Base-by-base conservation (phyloP, 2,113 vertebrate species). In the Crypturellus undulatus region DNA sequence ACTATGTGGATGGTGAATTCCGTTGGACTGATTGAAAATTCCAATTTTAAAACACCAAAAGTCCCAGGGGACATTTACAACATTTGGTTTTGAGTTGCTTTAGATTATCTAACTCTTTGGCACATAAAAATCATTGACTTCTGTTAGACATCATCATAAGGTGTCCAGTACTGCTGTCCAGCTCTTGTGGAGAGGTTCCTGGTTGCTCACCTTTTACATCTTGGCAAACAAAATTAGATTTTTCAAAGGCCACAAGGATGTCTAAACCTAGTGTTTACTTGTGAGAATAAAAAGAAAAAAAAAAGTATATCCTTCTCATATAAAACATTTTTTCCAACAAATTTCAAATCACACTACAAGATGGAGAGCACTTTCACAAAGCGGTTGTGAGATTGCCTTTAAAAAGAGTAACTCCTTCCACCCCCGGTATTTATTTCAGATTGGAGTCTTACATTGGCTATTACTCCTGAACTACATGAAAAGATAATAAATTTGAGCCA, bases 241-340 rank as follows among this genome's bases (percentile, higher is more conserved):
- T n/a, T 80, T 63, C n/a, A 17, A 72, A 52, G 19, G 38, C 13
- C 45, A 28, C 4, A 43, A 43, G 20, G 7, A 54, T 6, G 4
- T 25, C 24, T 34, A 32, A 83, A n/a, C 9, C 0, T 1, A 49
- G 3, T 21, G 9, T 28, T 26, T 69, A 8, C 9, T 72, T 52
- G 7, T 11, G n/a, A 11, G 12, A 90, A 14, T 76, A 65, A 2
- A 65, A 84, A 47, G 9, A 47, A 47, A 47, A 47, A 47, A 47
- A 47, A 76, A 79, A 22, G 0, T 2, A 26, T 9, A 28, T 8
- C 2, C 19, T 79, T 76, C 62, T 58, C 3, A 32, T 30, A 36
- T 30, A n/a, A 79, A 43, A 86, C 5, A 34, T 11, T 51, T 68
- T 87, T 86, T 43, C 7, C 26, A 1, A 15, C 17, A 62, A 11